phyloP scores from a whole-genome alignment of 2,888 invertebrate species.

The Hipparchia sbordonii region DNA sequence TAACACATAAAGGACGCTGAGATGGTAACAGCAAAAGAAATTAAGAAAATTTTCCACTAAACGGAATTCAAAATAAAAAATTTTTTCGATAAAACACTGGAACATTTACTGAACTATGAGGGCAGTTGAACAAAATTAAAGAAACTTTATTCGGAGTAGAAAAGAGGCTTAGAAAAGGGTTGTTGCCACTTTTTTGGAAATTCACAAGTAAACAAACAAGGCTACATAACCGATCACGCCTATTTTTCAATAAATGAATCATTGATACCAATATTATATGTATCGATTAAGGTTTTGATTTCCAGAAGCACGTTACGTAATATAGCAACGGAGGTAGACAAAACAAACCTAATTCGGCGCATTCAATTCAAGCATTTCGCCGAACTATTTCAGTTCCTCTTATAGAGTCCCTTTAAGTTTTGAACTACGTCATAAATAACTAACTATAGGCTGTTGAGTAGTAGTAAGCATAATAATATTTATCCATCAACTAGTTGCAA shows the following conservation, averaged over 20 bases:
- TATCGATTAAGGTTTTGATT: constrained; percentile 9
- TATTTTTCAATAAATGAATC: too few relatives aligned
- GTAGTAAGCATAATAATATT: not conserved
- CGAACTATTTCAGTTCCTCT: constrained; percentile 43
- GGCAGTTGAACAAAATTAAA: too few relatives aligned
- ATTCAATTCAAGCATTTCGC: constrained; percentile 57
- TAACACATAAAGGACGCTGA: not conserved
- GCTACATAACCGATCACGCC: not conserved
- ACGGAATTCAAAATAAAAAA: not conserved
- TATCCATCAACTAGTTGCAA: not conserved
- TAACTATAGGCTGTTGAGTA: too few relatives aligned
- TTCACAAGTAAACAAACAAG: not conserved
- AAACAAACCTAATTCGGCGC: constrained; percentile 60
- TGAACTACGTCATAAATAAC: not conserved
- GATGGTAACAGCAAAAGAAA: not conserved
- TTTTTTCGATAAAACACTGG: not conserved
- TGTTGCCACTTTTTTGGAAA: not conserved
- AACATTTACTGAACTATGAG: too few relatives aligned
- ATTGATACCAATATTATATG: not conserved
- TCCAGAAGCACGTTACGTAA: constrained; percentile 36
- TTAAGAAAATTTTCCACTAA: not conserved
- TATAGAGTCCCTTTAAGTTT: not conserved
- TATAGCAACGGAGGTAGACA: constrained; percentile 54
- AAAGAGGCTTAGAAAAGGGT: not conserved
- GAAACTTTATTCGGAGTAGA: not conserved